Percentiles rank a stretch among this genome's conserved stretches.
phyloP scores from a whole-genome alignment of 1,140 invertebrate species.

The Bombyx mandarina region DNA sequence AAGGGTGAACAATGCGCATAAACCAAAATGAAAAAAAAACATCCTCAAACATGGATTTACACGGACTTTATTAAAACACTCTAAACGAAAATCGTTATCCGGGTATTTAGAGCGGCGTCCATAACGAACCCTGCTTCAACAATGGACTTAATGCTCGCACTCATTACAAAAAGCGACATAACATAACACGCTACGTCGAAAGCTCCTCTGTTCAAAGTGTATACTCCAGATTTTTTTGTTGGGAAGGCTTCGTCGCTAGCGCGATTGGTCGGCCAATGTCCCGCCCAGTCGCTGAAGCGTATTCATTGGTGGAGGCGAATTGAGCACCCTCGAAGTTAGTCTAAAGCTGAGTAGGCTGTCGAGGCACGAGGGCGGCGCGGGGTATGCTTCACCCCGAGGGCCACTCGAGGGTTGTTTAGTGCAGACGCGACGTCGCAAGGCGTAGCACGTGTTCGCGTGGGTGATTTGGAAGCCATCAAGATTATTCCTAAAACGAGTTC shows the following conservation, averaged over 20 bases:
- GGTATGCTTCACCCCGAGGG: constrained; percentile 66
- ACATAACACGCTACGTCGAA: constrained; percentile 65
- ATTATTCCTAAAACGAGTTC: constrained; percentile 64
- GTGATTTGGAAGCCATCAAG: constrained; percentile 39
- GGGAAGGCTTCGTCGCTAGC: constrained; percentile 39
- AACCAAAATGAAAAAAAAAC: not conserved
- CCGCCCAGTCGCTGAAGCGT: constrained; percentile 36
- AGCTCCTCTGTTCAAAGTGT: constrained; percentile 66
- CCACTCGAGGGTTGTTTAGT: constrained; percentile 71
- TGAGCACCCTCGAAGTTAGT: constrained; percentile 58
- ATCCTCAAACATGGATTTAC: constrained; percentile 47
- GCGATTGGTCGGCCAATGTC: constrained; percentile 36
- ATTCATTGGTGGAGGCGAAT: constrained; percentile 41
- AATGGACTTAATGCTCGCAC: constrained; percentile 68
- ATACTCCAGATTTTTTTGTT: constrained; percentile 65
- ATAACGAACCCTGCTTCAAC: constrained; percentile 64
- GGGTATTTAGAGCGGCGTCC: constrained; percentile 61
- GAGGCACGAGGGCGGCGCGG: constrained; percentile 62
- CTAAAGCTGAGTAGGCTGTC: constrained; percentile 63
- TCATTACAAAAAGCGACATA: constrained; percentile 70
- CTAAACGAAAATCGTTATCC: constrained; percentile 69
- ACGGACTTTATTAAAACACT: constrained; percentile 63
- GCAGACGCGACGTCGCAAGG: constrained; percentile 54
- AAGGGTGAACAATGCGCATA: not conserved
- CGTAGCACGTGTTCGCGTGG: constrained; percentile 54